Evolutionary conservation across 2,888 invertebrate genomes (phyloP), one percentile per base, ranked within the genome.

Genomic region (Drosophila pseudotakahashii): DNA sequence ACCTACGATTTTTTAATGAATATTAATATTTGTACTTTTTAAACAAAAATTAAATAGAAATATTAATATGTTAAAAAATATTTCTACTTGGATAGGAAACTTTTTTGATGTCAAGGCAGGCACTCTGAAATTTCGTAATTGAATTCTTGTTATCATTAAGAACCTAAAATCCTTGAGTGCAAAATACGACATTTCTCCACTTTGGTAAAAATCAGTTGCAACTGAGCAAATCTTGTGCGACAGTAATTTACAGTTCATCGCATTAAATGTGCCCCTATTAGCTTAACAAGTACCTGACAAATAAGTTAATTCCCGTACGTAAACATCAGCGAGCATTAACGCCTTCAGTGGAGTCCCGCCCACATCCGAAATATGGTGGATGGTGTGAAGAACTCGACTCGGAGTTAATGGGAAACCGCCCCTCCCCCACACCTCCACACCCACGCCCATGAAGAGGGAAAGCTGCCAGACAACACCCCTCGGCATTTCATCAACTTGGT

Each of bases 221-320:
- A 30, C 32, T 41, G 13, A 2, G 30, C 7, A 32, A 70, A 77
- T 77, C 45, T 34, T 30, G 50, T 47, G 50, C 59, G 75, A 73
- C 81, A 79, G 63, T 66, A 75, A 88, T 88, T 88, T 86, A 74
- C 88, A 81, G 76, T 79, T 78, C 79, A 78, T 86, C 75, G 77
- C 75, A 76, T 83, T 79, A 83, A 85, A 83, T 88, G 79, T 62
- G 84, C 79, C 76, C 77, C 88, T 85, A 85, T 88, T 85, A 85
- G 79, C 88, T 86, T 86, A 83, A 79, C 85, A 85, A 85, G 87
- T 88, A 85, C 88, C 85, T 88, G 88, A 83, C 85, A 85, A 85
- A 88, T 85, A 85, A 85, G 83, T 88, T 88, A 88, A 85, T 88
- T 76, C 87, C 79, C 83, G 51, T 73, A 79, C 84, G 83, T 78